Conservation (phyloP, 1,140 invertebrate genomes). For the Bombus waltoni region DNA sequence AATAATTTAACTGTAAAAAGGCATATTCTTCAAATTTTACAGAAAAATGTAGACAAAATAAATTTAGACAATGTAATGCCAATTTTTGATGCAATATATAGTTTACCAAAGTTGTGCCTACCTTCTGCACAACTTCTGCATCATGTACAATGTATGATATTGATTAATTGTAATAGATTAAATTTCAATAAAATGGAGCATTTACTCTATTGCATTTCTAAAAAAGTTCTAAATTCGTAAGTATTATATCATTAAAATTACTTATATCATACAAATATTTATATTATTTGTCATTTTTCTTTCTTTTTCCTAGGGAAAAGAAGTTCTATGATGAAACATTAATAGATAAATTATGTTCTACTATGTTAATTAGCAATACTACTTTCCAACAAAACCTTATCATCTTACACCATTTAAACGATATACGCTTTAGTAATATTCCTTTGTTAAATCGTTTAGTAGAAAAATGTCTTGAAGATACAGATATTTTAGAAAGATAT, state of each 20-base stretch:
- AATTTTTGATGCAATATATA: conserved; percentile 43
- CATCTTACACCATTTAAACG: conserved; percentile 81
- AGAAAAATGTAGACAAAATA: conserved; percentile 6
- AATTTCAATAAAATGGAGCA: conserved; percentile 80
- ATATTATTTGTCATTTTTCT: conserved; percentile 11
- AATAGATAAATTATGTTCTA: conserved; percentile 76
- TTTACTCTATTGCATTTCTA: conserved; percentile 79
- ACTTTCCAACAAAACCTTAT: conserved; percentile 61
- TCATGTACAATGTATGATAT: conserved; percentile 34
- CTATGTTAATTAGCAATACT: conserved; percentile 69
- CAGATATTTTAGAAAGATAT: conserved; percentile 70
- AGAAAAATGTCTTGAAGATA: conserved; percentile 77
- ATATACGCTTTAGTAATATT: conserved; percentile 83
- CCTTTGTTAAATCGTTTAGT: conserved; percentile 84
- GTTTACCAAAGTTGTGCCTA: neutral
- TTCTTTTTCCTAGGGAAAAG: conserved; percentile 48
- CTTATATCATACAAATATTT: neutral
- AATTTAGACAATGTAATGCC: neutral
- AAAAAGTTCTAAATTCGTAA: conserved; percentile 58
- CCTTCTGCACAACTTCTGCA: conserved; percentile 6
- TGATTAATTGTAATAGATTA: conserved; percentile 74
- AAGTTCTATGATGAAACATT: conserved; percentile 85
- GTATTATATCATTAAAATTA: conserved; percentile 18
- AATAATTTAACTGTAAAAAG: conserved; percentile 9
- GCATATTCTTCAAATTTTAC: conserved; percentile 31